phyloP scores from a whole-genome alignment of 2,797 vertebrate genomes.

The Muscicapa striata region DNA sequence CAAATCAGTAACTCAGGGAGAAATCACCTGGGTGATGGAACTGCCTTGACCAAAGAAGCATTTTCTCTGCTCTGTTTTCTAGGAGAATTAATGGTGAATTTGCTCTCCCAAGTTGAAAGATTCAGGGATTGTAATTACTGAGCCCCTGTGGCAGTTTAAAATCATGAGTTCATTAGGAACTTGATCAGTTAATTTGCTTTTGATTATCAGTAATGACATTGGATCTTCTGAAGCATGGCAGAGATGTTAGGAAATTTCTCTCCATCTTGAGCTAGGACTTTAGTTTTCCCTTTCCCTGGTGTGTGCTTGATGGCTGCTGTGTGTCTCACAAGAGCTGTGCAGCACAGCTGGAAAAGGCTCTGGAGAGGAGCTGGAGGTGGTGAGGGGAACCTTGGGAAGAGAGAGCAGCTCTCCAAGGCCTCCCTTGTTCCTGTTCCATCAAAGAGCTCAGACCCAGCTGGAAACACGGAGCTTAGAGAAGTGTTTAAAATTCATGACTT shows the following conservation, averaged over 20 bases:
- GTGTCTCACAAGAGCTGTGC: neutral
- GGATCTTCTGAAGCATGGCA: neutral
- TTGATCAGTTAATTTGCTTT: neutral
- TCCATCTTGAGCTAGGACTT: neutral
- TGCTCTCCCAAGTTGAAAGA: neutral
- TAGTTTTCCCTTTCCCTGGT: neutral
- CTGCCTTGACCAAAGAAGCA: neutral
- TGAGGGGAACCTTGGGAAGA: neutral
- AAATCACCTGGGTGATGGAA: neutral
- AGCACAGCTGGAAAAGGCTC: neutral
- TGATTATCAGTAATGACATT: neutral
- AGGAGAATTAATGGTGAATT: neutral
- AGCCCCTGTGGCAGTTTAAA: neutral
- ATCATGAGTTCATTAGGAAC: neutral
- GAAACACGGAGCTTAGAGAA: constrained; percentile 15
- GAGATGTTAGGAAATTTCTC: neutral
- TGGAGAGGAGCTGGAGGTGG: neutral
- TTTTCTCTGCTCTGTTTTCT: neutral
- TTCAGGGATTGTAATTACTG: neutral
- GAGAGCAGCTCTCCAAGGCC: neutral
- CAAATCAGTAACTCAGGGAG: neutral
- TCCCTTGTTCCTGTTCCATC: constrained; percentile 14
- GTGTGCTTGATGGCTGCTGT: neutral
- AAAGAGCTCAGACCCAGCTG: constrained; percentile 37
- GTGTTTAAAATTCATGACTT: constrained; percentile 66